phyloP scores from a whole-genome alignment of 2,113 vertebrate genomes.

The Dasypus novemcinctus region DNA sequence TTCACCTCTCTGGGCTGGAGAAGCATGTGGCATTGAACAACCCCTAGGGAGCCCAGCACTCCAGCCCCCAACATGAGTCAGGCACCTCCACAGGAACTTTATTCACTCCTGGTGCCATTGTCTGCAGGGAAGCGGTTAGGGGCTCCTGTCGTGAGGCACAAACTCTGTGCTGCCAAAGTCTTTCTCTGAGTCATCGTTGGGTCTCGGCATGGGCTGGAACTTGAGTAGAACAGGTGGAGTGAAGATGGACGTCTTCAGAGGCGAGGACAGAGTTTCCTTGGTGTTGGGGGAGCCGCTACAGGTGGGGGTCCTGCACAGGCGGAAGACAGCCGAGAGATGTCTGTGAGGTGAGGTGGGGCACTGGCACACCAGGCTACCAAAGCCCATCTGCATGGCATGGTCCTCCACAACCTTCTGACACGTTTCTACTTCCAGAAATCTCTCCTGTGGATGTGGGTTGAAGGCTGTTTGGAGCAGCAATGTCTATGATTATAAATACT shows the following conservation, averaged over 20 bases:
- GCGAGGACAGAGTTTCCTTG: neutral
- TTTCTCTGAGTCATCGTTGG: constrained; percentile 59
- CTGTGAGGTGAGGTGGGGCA: neutral
- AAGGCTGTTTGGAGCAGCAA: neutral
- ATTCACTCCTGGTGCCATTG: constrained; percentile 25
- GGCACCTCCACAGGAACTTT: constrained; percentile 49
- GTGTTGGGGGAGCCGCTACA: neutral
- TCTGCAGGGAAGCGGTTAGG: neutral
- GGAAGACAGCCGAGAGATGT: neutral
- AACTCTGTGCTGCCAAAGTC: constrained; percentile 18
- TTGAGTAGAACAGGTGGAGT: constrained; percentile 65
- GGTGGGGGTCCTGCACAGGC: constrained; percentile 38
- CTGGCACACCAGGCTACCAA: neutral
- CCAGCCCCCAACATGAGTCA: neutral
- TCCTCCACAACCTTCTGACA: neutral
- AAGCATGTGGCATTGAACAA: neutral
- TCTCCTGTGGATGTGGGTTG: neutral
- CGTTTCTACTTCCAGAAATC: neutral
- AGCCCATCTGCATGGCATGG: neutral
- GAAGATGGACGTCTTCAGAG: constrained; percentile 59
- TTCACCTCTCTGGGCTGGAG: neutral
- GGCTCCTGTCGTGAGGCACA: neutral
- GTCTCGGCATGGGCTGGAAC: constrained; percentile 62
- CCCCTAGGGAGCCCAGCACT: neutral
- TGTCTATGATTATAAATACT: neutral